Evolutionary conservation across 1,140 invertebrate species (phyloP).

Genomic region (Pachypeltis micranthus): DNA sequence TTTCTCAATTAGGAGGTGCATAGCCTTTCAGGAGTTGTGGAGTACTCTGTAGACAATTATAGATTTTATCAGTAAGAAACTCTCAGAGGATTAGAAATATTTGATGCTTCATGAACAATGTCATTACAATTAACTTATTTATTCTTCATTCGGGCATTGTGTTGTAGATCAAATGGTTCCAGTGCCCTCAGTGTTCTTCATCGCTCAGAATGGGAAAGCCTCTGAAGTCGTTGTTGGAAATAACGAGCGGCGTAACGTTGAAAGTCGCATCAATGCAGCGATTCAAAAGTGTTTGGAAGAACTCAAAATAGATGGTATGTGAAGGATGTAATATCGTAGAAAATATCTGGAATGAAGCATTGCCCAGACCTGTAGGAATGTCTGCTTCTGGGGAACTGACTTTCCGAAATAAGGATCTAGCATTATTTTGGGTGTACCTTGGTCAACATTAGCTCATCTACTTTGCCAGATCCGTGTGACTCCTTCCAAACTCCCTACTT

Average conservation of each 20-base stretch:
- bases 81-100: neutral
- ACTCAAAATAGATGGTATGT: conserved; percentile 4
- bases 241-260: conserved; percentile 21
- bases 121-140: neutral
- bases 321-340: too few species aligned
- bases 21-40: neutral
- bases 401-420: too few species aligned
- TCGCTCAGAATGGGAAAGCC: conserved; percentile 60
- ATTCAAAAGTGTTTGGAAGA: conserved; percentile 18
- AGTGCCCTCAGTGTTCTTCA: conserved; percentile 75
- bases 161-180: conserved; percentile 63
- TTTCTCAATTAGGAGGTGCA: neutral
- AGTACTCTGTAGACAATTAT: neutral
- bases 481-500: too few species aligned
- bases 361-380: too few species aligned
- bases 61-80: neutral
- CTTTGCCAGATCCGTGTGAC: too few species aligned
- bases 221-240: conserved; percentile 59
- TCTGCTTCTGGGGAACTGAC: too few species aligned
- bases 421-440: too few species aligned
- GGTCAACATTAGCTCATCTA: too few species aligned
- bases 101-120: neutral
- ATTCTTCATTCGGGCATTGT: neutral
- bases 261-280: neutral
- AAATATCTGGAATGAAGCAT: too few species aligned